Evolutionary conservation across 2,888 invertebrate species (phyloP), one percentile per base, ranked within the genome.

Genomic region (Labia minor): DNA sequence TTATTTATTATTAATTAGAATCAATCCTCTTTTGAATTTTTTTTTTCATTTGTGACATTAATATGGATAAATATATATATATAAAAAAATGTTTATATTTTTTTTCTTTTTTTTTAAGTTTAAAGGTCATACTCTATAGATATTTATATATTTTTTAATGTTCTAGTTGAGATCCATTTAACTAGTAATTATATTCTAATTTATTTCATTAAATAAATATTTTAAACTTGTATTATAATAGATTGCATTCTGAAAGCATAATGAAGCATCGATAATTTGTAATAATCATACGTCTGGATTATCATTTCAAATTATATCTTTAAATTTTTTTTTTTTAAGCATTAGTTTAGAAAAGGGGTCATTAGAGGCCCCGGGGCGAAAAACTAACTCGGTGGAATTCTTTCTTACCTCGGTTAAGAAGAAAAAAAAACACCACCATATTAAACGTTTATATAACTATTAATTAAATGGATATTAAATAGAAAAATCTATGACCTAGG

Each of bases 201-300:
- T 49, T 49, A 49, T 49, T 49, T 49, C 49, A 49, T 49, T 49
- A 49, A 49, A 49, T 49, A 49, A 49, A 49, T 49, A 49, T 49
- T 49, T 49, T 49, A 8, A 49, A 49, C 16, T 49, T 16, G 49
- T 49, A 49, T n/a, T 49, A 16, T 49, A 49, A 49, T 49, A 16
- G 49, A 49, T 49, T 49, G 49, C 49, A 49, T 49, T 49, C 49
- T 49, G 49, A 49, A 49, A 49, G 49, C 49, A 49, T 49, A 49
- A 49, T 49, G 49, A 49, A 49, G 49, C 49, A 49, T 49, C 49
- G 49, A 49, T 49, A 49, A 49, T 49, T 49, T 49, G 49, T 49
- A 49, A 49, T 49, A 49, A 49, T 49, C 14, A 49, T 49, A 49
- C 14, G 49, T 49, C 49, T 49, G 49, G n/a, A 49, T 49, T 49